A percentile compares a stretch with the other conserved stretches of the same genome.
Conservation (phyloP, 1,140 invertebrate genomes). For the Macrocentrus cingulum region DNA sequence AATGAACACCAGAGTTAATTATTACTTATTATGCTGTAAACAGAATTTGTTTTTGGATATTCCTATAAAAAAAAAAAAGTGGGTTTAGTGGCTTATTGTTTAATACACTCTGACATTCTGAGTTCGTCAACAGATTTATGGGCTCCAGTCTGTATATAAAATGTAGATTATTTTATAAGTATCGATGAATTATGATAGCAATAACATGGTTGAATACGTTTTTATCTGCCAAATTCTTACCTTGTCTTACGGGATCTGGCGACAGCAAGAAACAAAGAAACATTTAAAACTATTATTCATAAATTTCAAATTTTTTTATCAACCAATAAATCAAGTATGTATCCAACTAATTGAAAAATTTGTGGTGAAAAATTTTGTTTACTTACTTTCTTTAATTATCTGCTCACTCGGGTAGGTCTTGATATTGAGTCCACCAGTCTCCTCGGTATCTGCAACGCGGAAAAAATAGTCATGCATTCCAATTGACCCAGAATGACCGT, state of each 20-base stretch:
- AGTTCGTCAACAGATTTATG: too few relatives aligned
- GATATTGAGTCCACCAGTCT: conserved; percentile 60
- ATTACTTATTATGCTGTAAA: too few relatives aligned
- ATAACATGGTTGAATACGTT: conserved; percentile 28
- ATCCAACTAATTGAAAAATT: not conserved
- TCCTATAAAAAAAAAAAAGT: too few relatives aligned
- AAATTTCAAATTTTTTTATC: conserved; percentile 21
- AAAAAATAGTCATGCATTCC: conserved; percentile 1
- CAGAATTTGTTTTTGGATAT: too few relatives aligned
- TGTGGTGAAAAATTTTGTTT: too few relatives aligned
- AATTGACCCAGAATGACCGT: conserved; percentile 7
- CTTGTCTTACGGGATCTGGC: conserved; percentile 50
- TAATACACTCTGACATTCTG: too few relatives aligned
- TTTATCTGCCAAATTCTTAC: conserved; percentile 41
- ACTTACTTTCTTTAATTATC: conserved; percentile 80
- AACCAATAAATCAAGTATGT: not conserved
- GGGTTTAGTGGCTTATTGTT: too few relatives aligned
- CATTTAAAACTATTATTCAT: conserved; percentile 43
- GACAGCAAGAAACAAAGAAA: conserved; percentile 47
- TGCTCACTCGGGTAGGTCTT: conserved; percentile 76
- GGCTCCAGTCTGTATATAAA: too few relatives aligned
- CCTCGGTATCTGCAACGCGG: conserved; percentile 16
- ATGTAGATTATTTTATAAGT: too few relatives aligned
- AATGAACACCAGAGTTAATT: too few relatives aligned
- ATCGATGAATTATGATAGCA: too few relatives aligned